phyloP scores from a whole-genome alignment of 2,888 invertebrate genomes.

The Ellobium chinense region DNA sequence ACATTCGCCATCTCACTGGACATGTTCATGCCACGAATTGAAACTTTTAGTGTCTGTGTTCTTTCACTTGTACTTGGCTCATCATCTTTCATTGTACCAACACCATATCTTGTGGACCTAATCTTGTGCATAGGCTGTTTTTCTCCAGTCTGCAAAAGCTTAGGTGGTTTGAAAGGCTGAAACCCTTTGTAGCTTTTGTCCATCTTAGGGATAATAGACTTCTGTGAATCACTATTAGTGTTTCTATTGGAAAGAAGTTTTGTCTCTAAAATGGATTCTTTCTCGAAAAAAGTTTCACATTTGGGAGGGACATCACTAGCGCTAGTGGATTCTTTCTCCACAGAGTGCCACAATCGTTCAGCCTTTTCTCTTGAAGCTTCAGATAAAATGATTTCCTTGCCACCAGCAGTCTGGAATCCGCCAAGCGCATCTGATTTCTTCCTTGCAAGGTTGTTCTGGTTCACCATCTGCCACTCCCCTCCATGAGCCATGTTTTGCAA shows the following conservation, averaged over 20 bases:
- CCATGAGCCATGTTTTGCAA: too few relatives aligned
- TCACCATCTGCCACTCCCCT: not conserved
- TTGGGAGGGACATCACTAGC: not conserved
- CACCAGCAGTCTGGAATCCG: conserved; percentile 17
- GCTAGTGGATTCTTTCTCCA: not conserved
- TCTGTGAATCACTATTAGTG: not conserved
- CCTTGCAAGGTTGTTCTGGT: not conserved
- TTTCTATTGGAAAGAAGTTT: not conserved
- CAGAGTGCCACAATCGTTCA: conserved; percentile 9
- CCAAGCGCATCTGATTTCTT: not conserved
- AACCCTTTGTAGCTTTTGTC: conserved; percentile 30
- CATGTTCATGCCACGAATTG: not conserved
- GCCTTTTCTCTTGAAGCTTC: not conserved
- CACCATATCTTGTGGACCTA: not conserved
- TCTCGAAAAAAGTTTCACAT: not conserved
- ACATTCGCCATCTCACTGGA: not conserved
- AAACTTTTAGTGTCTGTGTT: not conserved
- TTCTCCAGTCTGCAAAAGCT: not conserved
- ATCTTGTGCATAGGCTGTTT: not conserved
- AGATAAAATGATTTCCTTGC: conserved; percentile 13
- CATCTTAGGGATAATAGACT: not conserved
- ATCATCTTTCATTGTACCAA: too few relatives aligned
- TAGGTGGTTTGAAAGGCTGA: conserved; percentile 31
- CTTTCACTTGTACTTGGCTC: not conserved
- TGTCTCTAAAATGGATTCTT: not conserved